These are phyloP conservation scores for Bovichtus variegatus DNA, from an alignment of 2,797 vertebrate species.

Conservation along the genomic window DNA sequence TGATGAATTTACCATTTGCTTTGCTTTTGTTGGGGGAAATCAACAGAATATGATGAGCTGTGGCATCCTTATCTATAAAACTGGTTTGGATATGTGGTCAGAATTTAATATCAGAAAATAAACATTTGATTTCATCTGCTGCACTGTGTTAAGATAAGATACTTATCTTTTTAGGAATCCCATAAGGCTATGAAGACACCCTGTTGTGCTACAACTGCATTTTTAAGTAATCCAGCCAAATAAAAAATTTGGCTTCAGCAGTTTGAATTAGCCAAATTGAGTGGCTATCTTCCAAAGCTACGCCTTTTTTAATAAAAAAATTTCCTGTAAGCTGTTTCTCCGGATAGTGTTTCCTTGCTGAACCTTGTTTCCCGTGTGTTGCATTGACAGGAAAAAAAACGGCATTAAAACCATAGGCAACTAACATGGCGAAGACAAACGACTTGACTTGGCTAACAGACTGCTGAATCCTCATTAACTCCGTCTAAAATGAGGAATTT, in stretches of 20 bases:
- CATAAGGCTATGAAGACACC: neutral
- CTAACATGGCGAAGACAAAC: neutral
- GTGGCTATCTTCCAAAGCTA: neutral
- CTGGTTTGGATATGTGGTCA: neutral
- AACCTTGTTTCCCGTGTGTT: neutral
- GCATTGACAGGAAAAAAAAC: neutral
- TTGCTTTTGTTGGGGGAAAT: constrained; percentile 5
- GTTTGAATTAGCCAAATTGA: neutral
- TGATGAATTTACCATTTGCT: constrained; percentile 7
- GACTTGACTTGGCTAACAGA: neutral
- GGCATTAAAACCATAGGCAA: neutral
- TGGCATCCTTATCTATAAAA: neutral
- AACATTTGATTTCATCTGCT: neutral
- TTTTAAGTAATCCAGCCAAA: neutral
- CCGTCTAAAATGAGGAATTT: neutral
- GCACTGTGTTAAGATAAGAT: neutral
- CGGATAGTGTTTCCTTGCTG: neutral
- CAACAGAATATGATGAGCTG: neutral
- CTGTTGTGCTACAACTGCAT: neutral
- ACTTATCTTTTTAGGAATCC: too few relatives aligned
- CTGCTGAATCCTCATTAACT: neutral
- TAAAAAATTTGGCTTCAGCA: neutral
- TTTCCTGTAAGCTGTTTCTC: neutral
- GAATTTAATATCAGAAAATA: neutral
- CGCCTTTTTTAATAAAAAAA: neutral